Evolutionary conservation across 1,140 invertebrate species (phyloP).

Genomic region (Paralvinella palmiformis): DNA sequence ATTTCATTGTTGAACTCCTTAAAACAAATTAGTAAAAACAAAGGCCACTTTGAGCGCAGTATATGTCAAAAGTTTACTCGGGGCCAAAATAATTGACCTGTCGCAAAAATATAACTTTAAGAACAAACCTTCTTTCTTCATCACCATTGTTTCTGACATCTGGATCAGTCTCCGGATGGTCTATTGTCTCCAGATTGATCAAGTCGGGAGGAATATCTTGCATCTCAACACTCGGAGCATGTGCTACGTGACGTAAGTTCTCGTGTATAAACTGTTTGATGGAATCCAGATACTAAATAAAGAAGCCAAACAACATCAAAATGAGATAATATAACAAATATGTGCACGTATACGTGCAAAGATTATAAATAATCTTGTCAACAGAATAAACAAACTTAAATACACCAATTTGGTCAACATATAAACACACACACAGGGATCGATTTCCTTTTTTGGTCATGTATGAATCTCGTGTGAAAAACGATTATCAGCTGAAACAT

Average conservation of each 20-base stretch:
- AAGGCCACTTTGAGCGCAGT: background rate
- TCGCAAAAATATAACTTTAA: background rate
- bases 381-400: too few species aligned
- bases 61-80: background rate
- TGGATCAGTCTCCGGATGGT: conserved; percentile 61
- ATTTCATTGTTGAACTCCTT: background rate
- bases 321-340: too few species aligned
- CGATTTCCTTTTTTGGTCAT: too few species aligned
- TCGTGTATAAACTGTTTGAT: conserved; percentile 44
- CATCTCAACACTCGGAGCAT: conserved; percentile 72
- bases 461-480: background rate
- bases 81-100: background rate
- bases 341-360: too few species aligned
- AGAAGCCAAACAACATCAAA: too few species aligned
- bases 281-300: conserved; percentile 64
- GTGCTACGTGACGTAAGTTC: conserved; percentile 39
- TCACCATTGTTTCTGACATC: conserved; percentile 74
- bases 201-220: conserved; percentile 75
- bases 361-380: too few species aligned
- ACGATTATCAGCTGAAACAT: background rate
- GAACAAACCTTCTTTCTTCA: conserved; percentile 60
- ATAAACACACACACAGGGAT: too few species aligned
- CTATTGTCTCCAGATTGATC: conserved; percentile 57
- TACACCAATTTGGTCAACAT: too few species aligned
- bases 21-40: background rate